Conservation (phyloP, 2,797 vertebrate species). For the Clamator glandarius region DNA sequence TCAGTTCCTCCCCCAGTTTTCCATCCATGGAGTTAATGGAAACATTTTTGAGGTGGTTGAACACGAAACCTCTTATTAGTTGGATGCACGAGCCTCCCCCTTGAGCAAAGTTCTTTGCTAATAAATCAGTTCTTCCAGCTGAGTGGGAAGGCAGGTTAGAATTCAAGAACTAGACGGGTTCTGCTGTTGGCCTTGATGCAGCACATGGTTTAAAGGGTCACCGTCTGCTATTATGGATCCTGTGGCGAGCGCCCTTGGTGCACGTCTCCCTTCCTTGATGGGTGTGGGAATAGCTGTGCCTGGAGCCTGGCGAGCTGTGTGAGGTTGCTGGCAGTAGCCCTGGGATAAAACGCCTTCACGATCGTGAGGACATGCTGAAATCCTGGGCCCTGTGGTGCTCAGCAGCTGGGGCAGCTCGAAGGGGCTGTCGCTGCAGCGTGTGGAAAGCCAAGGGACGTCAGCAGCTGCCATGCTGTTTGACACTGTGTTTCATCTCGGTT, state of each 20-base stretch:
- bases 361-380: not conserved
- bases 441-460: not conserved
- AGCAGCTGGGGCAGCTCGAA: not conserved
- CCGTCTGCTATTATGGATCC: accelerated
- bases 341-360: accelerated
- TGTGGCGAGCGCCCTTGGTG: accelerated
- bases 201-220: not conserved
- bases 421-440: not conserved
- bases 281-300: not conserved
- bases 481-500: not conserved
- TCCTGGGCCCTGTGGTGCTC: not conserved
- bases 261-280: not conserved
- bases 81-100: not conserved
- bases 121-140: not conserved
- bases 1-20: not conserved
- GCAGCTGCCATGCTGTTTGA: not conserved
- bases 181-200: not conserved
- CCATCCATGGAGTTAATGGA: not conserved
- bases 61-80: not conserved
- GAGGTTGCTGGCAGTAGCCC: not conserved
- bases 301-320: accelerated
- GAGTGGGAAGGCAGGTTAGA: not conserved
- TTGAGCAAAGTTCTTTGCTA: not conserved
- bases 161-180: not conserved
- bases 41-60: not conserved